These are phyloP conservation scores for Toxonevra muliebris DNA, from an alignment of 2,888 invertebrate genomes.

Conservation along the genomic window DNA sequence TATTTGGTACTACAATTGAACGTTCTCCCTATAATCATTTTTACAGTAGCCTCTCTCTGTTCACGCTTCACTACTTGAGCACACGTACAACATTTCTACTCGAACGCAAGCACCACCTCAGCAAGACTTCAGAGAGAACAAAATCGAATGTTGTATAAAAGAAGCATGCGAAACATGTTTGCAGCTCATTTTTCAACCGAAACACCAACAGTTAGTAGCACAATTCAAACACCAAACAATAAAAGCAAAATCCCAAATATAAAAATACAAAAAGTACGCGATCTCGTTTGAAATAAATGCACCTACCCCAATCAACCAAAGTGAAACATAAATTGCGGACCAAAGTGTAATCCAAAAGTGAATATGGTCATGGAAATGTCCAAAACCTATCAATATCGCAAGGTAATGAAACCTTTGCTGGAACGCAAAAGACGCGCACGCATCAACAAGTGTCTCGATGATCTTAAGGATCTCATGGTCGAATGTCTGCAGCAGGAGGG, in stretches of 20 bases:
- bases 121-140: background rate
- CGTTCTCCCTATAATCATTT: background rate
- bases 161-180: constrained; percentile 61
- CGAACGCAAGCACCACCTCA: constrained; percentile 31
- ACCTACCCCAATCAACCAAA: constrained; percentile 32
- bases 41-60: constrained; percentile 56
- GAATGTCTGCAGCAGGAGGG: constrained; percentile 76
- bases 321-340: constrained; percentile 34
- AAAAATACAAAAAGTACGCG: constrained; percentile 35
- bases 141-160: constrained; percentile 56
- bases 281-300: constrained; percentile 32
- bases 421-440: constrained; percentile 88
- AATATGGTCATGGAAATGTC: constrained; percentile 71
- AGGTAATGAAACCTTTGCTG: constrained; percentile 93
- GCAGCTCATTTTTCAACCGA: constrained; percentile 63
- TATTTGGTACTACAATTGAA: background rate
- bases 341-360: constrained; percentile 42
- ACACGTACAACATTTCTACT: constrained; percentile 30
- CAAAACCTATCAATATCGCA: constrained; percentile 91
- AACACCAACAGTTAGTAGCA: constrained; percentile 46
- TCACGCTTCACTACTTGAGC: constrained; percentile 45
- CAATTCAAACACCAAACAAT: constrained; percentile 28
- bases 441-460: constrained; percentile 90
- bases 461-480: constrained; percentile 90
- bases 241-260: constrained; percentile 36